Percentiles rank a stretch among this genome's conserved stretches.
phyloP scores from a whole-genome alignment of 2,113 vertebrate species.

The Parus major region DNA sequence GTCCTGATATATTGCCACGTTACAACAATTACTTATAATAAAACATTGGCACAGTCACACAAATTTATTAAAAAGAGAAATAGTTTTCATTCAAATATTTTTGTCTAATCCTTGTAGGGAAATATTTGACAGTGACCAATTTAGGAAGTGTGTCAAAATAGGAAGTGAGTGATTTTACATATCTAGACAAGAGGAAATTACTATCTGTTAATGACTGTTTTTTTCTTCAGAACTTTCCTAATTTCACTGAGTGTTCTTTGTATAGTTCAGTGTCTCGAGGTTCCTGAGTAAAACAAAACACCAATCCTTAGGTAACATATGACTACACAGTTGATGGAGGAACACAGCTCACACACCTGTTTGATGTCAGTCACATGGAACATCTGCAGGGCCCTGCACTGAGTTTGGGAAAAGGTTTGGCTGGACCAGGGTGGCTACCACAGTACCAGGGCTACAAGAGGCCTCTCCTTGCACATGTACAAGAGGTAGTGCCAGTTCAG shows the following conservation, averaged over 20 bases:
- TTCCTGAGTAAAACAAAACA: not conserved
- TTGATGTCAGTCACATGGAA: not conserved
- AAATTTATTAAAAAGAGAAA: not conserved
- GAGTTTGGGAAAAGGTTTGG: accelerated
- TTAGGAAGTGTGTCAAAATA: not conserved
- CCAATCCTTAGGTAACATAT: not conserved
- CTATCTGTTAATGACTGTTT: not conserved
- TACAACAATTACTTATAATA: not conserved
- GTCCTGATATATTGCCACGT: not conserved
- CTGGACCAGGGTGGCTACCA: accelerated
- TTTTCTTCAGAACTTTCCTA: not conserved
- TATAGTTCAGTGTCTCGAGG: not conserved
- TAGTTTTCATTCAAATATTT: not conserved
- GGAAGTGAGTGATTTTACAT: not conserved
- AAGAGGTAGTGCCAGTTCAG: not conserved
- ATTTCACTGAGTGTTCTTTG: not conserved
- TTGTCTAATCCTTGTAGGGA: not conserved
- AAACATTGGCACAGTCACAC: not conserved
- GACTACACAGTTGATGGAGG: not conserved
- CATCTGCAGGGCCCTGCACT: not conserved
- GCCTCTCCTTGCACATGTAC: not conserved
- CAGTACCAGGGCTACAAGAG: not conserved
- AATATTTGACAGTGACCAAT: not conserved
- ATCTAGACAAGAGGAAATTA: not conserved
- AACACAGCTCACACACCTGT: not conserved